Percentiles rank a stretch among this genome's conserved stretches.
Evolutionary conservation across 2,113 vertebrate genomes (phyloP).

Genomic region (Bungarus multicinctus): DNA sequence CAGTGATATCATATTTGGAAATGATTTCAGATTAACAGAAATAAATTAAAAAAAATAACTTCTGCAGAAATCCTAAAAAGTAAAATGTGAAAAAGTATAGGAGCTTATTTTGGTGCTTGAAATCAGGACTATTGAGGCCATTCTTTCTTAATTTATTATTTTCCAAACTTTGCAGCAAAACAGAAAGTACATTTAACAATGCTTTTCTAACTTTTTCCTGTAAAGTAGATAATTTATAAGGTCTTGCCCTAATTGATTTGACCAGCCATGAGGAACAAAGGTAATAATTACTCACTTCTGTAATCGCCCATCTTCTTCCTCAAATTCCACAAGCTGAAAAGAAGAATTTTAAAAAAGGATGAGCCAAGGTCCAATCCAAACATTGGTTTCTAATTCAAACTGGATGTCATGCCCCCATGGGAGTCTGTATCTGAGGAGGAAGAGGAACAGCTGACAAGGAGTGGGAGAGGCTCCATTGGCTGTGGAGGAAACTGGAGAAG

Average conservation of each 20-base stretch:
- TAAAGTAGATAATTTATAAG: background rate
- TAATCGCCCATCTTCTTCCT: background rate
- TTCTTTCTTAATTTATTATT: background rate
- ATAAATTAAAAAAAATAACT: background rate
- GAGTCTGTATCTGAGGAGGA: too few relatives aligned
- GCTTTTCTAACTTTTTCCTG: background rate
- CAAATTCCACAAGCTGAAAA: background rate
- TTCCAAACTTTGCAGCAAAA: background rate
- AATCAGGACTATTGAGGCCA: background rate
- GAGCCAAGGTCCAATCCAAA: background rate
- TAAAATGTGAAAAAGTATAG: background rate
- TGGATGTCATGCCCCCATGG: background rate
- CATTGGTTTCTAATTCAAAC: background rate
- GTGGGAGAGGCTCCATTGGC: too few relatives aligned
- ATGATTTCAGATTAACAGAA: slow-evolving; percentile 1
- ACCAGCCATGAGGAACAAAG: background rate
- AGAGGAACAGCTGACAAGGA: too few relatives aligned
- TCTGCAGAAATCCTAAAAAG: background rate
- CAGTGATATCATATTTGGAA: background rate
- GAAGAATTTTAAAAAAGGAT: background rate
- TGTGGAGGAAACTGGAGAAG: too few relatives aligned
- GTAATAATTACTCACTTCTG: background rate
- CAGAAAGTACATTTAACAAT: background rate
- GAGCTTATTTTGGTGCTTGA: background rate
- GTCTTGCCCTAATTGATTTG: background rate